Evolutionary conservation across 2,113 vertebrate genomes (phyloP).

Genomic region (human (Homo sapiens)): DNA sequence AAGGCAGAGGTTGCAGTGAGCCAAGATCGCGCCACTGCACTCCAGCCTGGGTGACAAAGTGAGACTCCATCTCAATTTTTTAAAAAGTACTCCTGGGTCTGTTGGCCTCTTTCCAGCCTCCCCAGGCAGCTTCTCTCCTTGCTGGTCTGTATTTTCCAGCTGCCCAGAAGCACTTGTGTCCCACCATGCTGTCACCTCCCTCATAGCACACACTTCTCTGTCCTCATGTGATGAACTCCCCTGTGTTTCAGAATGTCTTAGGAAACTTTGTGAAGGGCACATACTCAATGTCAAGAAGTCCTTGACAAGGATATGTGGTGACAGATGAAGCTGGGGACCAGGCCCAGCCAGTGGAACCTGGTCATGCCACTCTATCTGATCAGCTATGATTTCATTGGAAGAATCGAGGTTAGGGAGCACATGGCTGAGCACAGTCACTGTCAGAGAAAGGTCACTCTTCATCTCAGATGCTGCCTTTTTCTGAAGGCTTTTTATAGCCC

Average conservation of each 20-base stretch:
- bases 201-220: neutral
- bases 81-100: neutral
- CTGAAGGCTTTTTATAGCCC: constrained; percentile 53
- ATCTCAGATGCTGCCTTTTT: neutral
- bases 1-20: too few relatives aligned
- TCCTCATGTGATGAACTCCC: neutral
- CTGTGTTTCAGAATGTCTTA: neutral
- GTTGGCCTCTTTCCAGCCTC: neutral
- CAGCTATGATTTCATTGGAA: neutral
- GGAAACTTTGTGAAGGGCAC: neutral
- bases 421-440: neutral
- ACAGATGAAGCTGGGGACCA: neutral
- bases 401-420: neutral
- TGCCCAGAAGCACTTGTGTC: neutral
- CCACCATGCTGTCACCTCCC: neutral
- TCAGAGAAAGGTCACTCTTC: neutral
- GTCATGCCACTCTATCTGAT: neutral
- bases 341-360: neutral
- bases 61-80: neutral
- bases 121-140: neutral
- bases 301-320: neutral
- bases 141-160: neutral
- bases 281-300: neutral
- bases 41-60: neutral
- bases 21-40: neutral